Base-by-base conservation (phyloP, 2,113 vertebrate genomes). In the Pseudopipra pipra region DNA sequence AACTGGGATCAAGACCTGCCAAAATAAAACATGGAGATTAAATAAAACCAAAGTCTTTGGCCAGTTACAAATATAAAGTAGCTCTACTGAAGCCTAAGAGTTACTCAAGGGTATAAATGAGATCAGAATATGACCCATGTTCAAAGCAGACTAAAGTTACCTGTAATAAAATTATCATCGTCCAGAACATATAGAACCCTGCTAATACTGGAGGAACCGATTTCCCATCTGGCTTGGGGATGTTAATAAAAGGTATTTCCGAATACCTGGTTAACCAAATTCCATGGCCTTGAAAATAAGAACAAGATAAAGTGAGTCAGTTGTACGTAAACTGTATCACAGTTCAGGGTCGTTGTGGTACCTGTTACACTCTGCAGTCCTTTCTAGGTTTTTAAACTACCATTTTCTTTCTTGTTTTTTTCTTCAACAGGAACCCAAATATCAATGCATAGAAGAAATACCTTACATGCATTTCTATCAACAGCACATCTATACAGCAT, bases 161-260 rank as follows among this genome's bases (percentile, higher is more conserved):
- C 99, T 99, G 99, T 51, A 99, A 93, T 63, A 99, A 98, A 97
- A 99, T 99, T 74, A 99, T 98, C 99, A 99, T 99, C 0, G 99
- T 99, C 99, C 99, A 99, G 96, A 99, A 99, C 96, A 99, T 98
- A 82, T 98, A 98, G 97, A 99, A 99, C 23, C 98, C 99, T 85
- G 98, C 98, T 85, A 99, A 82, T 5, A 88, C 17, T 61, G 99
- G 98, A 59, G 98, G 81, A 12, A 89, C 93, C 1, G 33, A 92
- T 33, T 92, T 96, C 19, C 98, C 98, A 59, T 96, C 95, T 30
- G 95, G 61, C 10, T 96, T 93, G 11, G 98, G 98, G 15, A 98
- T 96, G 73, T 97, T 96, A 94, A 98, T 99, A 78, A 98, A 78
- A 1, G 98, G 89, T 39, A 95, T 44, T 59, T 98, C 91, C 1